Percentiles rank a stretch among this genome's conserved stretches.
Evolutionary conservation across 2,888 invertebrate species (phyloP).

Genomic region (Imbricaverruca yamaguchii): DNA sequence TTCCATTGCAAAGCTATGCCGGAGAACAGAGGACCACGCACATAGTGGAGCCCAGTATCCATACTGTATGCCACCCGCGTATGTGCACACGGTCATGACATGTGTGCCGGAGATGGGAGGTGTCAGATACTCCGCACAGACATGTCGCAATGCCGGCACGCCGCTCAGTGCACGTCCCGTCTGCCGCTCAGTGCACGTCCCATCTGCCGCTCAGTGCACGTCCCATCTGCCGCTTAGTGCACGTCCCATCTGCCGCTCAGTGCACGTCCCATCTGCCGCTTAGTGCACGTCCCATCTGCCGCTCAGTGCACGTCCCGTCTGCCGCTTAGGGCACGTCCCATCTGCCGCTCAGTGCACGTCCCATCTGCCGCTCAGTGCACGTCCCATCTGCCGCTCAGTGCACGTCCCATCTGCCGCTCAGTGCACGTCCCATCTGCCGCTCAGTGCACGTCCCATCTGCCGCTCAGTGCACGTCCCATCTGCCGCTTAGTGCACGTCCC

Average conservation of each 20-base stretch:
- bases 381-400: background rate
- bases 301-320: background rate
- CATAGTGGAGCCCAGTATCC: too few relatives aligned
- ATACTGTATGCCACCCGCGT: too few relatives aligned
- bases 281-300: background rate
- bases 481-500: background rate
- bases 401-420: background rate
- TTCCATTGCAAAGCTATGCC: too few relatives aligned
- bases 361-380: background rate
- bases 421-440: background rate
- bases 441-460: background rate
- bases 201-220: background rate
- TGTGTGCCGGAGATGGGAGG: too few relatives aligned
- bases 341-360: background rate
- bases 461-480: background rate
- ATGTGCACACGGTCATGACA: too few relatives aligned
- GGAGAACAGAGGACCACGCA: too few relatives aligned
- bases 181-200: background rate
- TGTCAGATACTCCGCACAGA: too few relatives aligned
- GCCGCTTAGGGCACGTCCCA: background rate
- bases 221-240: background rate
- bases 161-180: background rate
- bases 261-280: background rate
- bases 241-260: background rate
- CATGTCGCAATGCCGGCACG: background rate